These are phyloP conservation scores for Drosophila bocqueti DNA, from an alignment of 1,140 invertebrate species.

Conservation along the genomic window DNA sequence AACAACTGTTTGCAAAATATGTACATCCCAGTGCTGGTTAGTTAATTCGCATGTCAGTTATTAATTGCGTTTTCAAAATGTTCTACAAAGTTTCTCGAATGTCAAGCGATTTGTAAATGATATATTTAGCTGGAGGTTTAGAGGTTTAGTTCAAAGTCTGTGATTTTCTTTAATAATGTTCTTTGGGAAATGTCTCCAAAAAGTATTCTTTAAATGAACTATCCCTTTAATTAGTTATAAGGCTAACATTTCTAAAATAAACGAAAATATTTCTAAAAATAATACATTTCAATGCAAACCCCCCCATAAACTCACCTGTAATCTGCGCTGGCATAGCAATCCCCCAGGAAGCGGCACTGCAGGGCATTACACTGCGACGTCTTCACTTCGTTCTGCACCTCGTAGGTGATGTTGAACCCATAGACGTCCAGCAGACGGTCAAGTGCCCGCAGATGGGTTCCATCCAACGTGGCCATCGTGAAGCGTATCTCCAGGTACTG, in stretches of 20 bases:
- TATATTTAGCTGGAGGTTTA: background rate
- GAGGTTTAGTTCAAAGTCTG: background rate
- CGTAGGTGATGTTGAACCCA: constrained; percentile 97
- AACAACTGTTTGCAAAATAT: constrained; percentile 3
- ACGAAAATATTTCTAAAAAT: too few species aligned
- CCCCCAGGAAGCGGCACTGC: constrained; percentile 92
- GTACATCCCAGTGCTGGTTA: background rate
- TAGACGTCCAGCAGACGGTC: constrained; percentile 93
- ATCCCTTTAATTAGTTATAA: too few species aligned
- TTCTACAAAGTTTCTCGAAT: constrained; percentile 1
- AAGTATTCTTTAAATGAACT: background rate
- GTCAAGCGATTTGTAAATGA: constrained; percentile 12
- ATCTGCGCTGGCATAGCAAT: constrained; percentile 90
- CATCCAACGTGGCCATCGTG: constrained; percentile 89
- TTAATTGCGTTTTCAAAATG: constrained; percentile 18
- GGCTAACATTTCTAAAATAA: background rate
- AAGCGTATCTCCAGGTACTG: constrained; percentile 93
- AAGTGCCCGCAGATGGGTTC: constrained; percentile 92
- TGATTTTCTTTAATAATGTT: background rate
- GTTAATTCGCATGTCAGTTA: constrained; percentile 1
- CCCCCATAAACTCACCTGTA: constrained; percentile 87
- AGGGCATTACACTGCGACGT: constrained; percentile 90
- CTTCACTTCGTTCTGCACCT: constrained; percentile 88
- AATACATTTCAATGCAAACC: background rate
- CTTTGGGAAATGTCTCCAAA: background rate